Base-by-base conservation (phyloP, 2,113 vertebrate species). In the Dermatemys mawii region DNA sequence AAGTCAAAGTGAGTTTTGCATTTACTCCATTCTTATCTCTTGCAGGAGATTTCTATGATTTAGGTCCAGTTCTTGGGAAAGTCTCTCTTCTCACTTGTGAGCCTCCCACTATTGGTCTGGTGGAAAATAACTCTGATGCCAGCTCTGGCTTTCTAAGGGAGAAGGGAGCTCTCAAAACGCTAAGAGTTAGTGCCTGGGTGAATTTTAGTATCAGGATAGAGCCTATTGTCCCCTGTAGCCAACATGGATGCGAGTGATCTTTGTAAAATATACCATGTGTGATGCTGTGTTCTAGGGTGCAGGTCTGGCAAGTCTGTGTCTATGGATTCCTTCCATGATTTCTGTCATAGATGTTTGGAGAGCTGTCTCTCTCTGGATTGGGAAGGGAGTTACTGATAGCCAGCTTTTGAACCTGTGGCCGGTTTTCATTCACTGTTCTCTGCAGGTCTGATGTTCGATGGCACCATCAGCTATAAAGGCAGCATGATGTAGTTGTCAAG, bases 321-420 rank as follows among this genome's bases (percentile, higher is more conserved):
- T 16, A 76, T 76, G 41, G 41, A 76, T 46, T 27, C 21, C 22
- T 46, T 76, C 38, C 41, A 41, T 46, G 73, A 12, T 27, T 70
- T 67, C 60, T 67, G 17, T 67, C 60, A 8, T 67, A 67, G 3
- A 24, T 1, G 10, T 53, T 2, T 16, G 63, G 38, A 35, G 53
- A 67, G 48, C 83, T 9, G 2, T 3, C 1, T 2, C 1, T 3
- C 49, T 2, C 27, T 35, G 0, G 0, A 0, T 8, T 4, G 48
- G 46, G 1, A n/a, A 8, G 41, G 86, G 29, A 76, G 38, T 41
- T 44, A 44, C 41, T 27, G 38, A 46, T 26, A 76, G 22, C 1
- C 49, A 24, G 27, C 0, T 0, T 38, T 70, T 51, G 55, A 50
- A 44, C 41, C 27, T 4, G 0, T 0, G 3, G 67, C 1, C 8